Base-by-base conservation (phyloP, 2,888 invertebrate genomes). In the Chalcosyrphus nemorum region DNA sequence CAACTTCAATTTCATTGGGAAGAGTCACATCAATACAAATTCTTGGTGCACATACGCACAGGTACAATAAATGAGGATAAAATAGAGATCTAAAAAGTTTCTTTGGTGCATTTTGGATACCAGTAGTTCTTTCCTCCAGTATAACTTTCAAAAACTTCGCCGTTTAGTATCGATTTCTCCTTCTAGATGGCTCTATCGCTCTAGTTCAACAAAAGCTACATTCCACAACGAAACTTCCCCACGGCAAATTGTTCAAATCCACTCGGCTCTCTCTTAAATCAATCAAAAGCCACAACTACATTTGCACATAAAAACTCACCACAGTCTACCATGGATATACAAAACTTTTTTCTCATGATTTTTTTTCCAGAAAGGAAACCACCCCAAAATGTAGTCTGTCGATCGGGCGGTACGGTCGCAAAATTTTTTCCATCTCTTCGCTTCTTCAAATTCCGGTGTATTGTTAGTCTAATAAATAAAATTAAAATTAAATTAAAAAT, bases 301-400 rank as follows among this genome's bases (percentile, higher is more conserved):
- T n/a, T 43, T 17, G 19, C 47, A n/a, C n/a, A 19, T 2, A 1
- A 38, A 1, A 38, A 71, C 45, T 78, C 72, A 70, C 75, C 75
- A 80, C 52, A 75, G 77, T 74, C 82, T 72, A 78, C 84, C 75
- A 80, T 80, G 84, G 74, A 80, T 84, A 80, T 84, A 78, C 74
- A 80, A 84, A 82, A 84, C 63, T 68, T 80, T 84, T 80, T 66
- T 72, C 54, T 45, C 41, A 80, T 32, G 35, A 81, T 74, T 78
- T 86, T n/a, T 38, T 86, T 86, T 86, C 81, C 76, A 84, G 66
- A 87, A 88, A 88, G 87, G 88, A 87, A 89, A 88, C 90, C 90
- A 90, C 89, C 89, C 89, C 89, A 88, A 90, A 90, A 90, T 89
- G 89, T 88, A 89, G 88, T 91, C 88, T 87, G 88, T 88, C 90